Conservation (phyloP, 2,113 vertebrate species). For the Odontophorus gujanensis region DNA sequence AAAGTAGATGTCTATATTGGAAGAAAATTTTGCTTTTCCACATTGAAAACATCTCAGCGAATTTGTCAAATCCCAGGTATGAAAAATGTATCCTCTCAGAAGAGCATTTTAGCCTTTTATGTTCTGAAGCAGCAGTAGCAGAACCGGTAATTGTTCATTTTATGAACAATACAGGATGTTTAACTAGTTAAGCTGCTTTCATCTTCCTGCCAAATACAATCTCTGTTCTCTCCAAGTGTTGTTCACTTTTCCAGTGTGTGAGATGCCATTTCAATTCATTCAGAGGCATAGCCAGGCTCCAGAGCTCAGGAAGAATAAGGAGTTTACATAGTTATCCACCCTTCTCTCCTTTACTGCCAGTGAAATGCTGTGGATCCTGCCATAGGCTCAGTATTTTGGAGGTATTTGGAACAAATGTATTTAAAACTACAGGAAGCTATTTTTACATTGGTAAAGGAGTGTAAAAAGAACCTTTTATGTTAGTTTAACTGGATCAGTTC, state of each 20-base stretch:
- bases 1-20: conserved; percentile 32
- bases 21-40: conserved; percentile 22
- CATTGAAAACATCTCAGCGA: not conserved
- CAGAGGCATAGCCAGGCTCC: not conserved
- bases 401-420: not conserved
- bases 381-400: not conserved
- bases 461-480: not conserved
- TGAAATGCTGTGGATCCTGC: not conserved
- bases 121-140: not conserved
- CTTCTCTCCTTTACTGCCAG: not conserved
- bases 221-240: not conserved
- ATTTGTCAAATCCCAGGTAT: conserved; percentile 11
- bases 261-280: not conserved
- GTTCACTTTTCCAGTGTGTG: not conserved
- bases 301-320: not conserved
- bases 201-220: not conserved
- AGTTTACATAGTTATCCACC: not conserved
- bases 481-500: not conserved
- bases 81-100: not conserved
- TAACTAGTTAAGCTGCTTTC: not conserved
- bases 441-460: not conserved
- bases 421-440: not conserved
- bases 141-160: not conserved
- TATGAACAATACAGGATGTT: not conserved
- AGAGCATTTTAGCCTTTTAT: not conserved